Percentiles rank a stretch among this genome's conserved stretches.
phyloP scores from a whole-genome alignment of 1,140 invertebrate species.

The Stegodyphus dumicola region DNA sequence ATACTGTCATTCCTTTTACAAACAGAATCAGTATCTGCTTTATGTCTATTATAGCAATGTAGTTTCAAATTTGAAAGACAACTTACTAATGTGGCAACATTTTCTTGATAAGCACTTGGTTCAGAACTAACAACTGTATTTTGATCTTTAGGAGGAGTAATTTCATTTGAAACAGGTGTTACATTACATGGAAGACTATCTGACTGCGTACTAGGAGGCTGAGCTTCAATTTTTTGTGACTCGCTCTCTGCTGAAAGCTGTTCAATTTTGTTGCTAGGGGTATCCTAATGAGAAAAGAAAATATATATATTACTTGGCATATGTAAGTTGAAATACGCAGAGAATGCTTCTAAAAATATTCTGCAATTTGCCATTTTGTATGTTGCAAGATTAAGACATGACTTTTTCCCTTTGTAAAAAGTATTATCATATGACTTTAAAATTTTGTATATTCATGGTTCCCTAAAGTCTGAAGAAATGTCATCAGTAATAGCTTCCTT shows the following conservation, averaged over 20 bases:
- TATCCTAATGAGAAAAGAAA: neutral
- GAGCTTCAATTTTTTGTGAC: neutral
- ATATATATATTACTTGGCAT: neutral
- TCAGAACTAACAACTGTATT: neutral
- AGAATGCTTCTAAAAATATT: too few species aligned
- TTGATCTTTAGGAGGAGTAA: neutral
- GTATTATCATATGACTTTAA: too few species aligned
- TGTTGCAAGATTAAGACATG: too few species aligned
- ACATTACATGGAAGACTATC: conserved; percentile 31
- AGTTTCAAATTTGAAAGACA: neutral
- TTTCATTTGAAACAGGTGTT: conserved; percentile 1
- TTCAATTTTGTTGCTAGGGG: neutral
- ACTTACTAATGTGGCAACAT: conserved; percentile 20
- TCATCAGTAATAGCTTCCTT: too few species aligned
- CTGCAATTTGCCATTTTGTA: too few species aligned
- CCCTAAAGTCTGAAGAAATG: too few species aligned
- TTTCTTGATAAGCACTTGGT: conserved; percentile 6
- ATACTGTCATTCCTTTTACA: too few species aligned
- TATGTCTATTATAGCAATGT: too few species aligned
- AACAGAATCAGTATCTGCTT: too few species aligned
- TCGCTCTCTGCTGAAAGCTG: neutral
- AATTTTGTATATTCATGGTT: too few species aligned
- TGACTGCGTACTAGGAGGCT: neutral
- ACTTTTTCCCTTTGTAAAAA: too few species aligned
- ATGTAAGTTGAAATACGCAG: too few species aligned